Conservation (phyloP, 2,888 invertebrate species). For the Drosophila hawaiiensis region DNA sequence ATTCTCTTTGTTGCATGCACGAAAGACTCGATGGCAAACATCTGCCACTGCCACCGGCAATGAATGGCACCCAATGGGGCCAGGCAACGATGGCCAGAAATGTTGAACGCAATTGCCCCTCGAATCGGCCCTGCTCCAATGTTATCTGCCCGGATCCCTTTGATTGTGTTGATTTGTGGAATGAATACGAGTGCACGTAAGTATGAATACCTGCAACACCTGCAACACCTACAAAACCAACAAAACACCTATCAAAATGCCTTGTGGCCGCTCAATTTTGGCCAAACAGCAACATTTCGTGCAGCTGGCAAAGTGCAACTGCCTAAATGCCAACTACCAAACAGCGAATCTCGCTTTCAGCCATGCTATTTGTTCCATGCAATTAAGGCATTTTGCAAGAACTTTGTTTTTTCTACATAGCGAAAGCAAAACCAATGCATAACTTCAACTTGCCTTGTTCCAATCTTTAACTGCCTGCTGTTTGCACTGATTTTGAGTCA, state of each 20-base stretch:
- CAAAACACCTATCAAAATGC: neutral
- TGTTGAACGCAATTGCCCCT: constrained; percentile 96
- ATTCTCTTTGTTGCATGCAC: constrained; percentile 18
- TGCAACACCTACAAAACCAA: constrained; percentile 11
- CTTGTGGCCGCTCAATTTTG: neutral
- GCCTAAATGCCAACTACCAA: constrained; percentile 12
- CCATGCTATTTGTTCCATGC: neutral
- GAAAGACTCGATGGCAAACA: constrained; percentile 95
- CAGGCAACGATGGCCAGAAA: constrained; percentile 97
- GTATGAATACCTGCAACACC: constrained; percentile 84
- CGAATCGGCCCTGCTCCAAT: constrained; percentile 97
- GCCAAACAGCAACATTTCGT: neutral
- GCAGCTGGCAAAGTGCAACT: neutral
- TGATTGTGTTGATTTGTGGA: constrained; percentile 98
- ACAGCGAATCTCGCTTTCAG: constrained; percentile 33
- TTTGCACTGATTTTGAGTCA: neutral
- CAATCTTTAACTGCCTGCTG: neutral
- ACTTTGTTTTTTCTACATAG: neutral
- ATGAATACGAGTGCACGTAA: constrained; percentile 99
- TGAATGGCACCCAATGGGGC: constrained; percentile 98
- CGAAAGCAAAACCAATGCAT: neutral
- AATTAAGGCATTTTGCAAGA: neutral
- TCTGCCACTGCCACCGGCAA: constrained; percentile 95
- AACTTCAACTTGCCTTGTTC: neutral
- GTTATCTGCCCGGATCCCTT: constrained; percentile 97